phyloP scores from a whole-genome alignment of 2,113 vertebrate species.

The Haemorhous mexicanus region DNA sequence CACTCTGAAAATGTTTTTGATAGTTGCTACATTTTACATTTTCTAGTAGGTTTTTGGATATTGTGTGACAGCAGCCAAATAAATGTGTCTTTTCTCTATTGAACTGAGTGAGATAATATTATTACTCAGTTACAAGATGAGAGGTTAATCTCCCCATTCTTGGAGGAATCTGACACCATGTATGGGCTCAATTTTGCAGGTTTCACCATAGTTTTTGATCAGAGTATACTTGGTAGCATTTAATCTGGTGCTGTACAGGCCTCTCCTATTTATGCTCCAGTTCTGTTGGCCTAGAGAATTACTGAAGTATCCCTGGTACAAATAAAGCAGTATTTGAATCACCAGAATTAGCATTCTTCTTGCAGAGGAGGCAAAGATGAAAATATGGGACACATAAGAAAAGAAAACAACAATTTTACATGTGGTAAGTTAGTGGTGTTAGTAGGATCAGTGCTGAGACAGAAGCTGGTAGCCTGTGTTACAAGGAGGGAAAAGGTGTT shows the following conservation, averaged over 20 bases:
- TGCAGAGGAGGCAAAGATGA: not conserved
- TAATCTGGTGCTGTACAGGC: not conserved
- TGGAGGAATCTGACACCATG: not conserved
- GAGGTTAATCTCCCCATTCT: not conserved
- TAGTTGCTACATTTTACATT: not conserved
- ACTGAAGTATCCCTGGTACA: not conserved
- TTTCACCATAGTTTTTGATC: not conserved
- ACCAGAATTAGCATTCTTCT: not conserved
- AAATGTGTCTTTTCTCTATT: not conserved
- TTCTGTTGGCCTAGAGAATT: not conserved
- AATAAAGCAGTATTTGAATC: not conserved
- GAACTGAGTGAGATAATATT: not conserved
- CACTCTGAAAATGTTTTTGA: not conserved
- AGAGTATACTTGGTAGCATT: not conserved
- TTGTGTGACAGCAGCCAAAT: not conserved
- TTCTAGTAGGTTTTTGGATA: not conserved
- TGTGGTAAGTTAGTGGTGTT: not conserved
- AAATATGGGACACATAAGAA: not conserved
- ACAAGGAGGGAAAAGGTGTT: not conserved
- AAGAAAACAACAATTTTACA: not conserved
- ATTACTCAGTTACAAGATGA: not conserved
- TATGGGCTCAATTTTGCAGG: not conserved
- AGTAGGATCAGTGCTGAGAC: not conserved
- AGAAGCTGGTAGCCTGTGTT: not conserved
- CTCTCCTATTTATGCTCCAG: not conserved